A percentile compares a stretch with the other conserved stretches of the same genome.
phyloP scores from a whole-genome alignment of 2,888 invertebrate genomes.

The Halictus ligatus region DNA sequence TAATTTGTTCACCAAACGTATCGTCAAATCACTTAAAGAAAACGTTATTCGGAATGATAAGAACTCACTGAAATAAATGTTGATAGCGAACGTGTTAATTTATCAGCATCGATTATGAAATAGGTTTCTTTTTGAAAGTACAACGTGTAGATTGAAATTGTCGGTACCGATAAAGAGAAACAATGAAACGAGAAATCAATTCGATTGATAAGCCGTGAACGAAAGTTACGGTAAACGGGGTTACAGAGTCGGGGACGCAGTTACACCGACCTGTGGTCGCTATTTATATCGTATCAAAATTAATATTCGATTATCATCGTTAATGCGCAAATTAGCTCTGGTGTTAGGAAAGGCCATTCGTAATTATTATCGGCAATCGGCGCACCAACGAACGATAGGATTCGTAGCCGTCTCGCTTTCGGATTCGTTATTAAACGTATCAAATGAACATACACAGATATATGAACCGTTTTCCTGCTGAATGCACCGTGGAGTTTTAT shows the following conservation, averaged over 20 bases:
- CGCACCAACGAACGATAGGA: background rate
- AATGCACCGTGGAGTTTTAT: constrained; percentile 2
- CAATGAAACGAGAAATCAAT: background rate
- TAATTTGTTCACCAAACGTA: background rate
- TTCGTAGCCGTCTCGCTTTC: constrained; percentile 10
- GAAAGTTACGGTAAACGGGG: background rate
- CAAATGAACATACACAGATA: background rate
- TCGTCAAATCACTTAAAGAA: no score
- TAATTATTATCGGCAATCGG: constrained; percentile 27
- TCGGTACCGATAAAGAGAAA: background rate
- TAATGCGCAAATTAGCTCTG: constrained; percentile 27
- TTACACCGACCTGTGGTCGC: no score
- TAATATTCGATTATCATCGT: constrained; percentile 30
- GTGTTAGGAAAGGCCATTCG: constrained; percentile 22
- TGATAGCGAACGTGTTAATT: no score
- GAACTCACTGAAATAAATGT: no score
- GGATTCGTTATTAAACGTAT: constrained; percentile 32
- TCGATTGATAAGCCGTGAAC: background rate
- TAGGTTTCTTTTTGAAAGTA: background rate
- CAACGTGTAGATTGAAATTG: background rate
- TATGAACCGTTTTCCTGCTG: constrained; percentile 7
- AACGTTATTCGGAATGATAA: no score
- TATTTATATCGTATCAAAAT: constrained; percentile 14
- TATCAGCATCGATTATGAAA: background rate
- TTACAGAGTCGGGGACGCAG: background rate